Evolutionary conservation across 2,797 vertebrate genomes (phyloP), one percentile per base, ranked within the genome.

Genomic region (Onychomys torridus): DNA sequence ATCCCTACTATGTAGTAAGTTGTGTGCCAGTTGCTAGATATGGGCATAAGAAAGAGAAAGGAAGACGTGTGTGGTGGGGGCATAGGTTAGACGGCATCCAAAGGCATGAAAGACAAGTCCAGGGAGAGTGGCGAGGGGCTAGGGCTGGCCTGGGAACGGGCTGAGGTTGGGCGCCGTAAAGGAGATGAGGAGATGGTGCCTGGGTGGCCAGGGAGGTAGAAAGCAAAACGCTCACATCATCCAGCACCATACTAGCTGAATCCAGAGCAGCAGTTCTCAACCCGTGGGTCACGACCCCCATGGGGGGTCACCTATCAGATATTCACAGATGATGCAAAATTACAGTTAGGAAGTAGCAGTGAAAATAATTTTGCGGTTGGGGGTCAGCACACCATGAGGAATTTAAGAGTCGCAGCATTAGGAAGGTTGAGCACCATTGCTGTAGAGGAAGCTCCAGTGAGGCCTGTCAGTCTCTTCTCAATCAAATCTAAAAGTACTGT

Each of bases 21-120:
- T 78, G 78, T 89, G 92, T 82, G 29, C 34, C 88, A 89, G 46
- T 94, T 65, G 52, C 59, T 90, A 85, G 9, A 81, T 16, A 84
- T 2, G 59, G 49, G 16, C 52, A 7, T 81, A 11, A 67, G 67
- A 75, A 75, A 55, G 61, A 21, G 59, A 21, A 46, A 32, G 37
- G 37, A 63, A 13, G 40, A 46, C 7, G 32, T 34, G 9, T 52
- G 52, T 52, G 29, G 17, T 16, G 40, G 6, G 40, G 10, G 40
- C 17, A 46, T 4, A 34, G 40, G n/a, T 32, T 9, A 52, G 55
- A 4, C 32, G 32, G 57, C 14, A 52, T 75, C 57, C 3, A 19
- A 83, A 52, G 46, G 49, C 55, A 78, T 49, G 17, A 73, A 16
- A 49, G 57, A 23, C 21, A 61, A 34, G 81, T 61, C 76, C 34